Evolutionary conservation across 2,113 vertebrate genomes (phyloP).

Genomic region (Lynx canadensis): DNA sequence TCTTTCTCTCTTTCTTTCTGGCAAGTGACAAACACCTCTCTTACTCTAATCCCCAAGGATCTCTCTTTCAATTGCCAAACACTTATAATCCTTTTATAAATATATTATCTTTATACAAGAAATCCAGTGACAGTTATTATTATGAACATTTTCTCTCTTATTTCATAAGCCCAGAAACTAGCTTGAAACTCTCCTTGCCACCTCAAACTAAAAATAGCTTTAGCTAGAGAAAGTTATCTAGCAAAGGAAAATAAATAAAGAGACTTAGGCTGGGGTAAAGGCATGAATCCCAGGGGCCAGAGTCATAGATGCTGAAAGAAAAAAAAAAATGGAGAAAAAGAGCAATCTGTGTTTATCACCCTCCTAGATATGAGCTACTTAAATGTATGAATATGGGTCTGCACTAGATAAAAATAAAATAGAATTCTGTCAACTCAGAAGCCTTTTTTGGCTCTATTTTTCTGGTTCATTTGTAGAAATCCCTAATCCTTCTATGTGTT

Average conservation of each 20-base stretch:
- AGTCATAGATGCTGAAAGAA: background rate
- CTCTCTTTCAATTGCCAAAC: background rate
- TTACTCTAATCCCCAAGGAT: background rate
- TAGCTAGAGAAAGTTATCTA: background rate
- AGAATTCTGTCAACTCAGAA: background rate
- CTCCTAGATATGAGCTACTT: background rate
- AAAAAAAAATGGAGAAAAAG: background rate
- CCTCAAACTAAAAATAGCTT: background rate
- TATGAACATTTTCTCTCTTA: background rate
- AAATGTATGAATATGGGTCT: background rate
- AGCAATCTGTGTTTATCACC: background rate
- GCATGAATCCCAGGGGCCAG: background rate
- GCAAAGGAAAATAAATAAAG: constrained; percentile 5
- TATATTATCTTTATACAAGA: background rate
- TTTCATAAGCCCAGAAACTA: background rate
- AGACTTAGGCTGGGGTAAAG: background rate
- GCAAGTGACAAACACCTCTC: background rate
- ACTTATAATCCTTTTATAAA: background rate
- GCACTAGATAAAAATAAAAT: background rate
- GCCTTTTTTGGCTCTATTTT: background rate
- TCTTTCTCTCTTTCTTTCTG: background rate
- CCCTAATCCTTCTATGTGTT: background rate
- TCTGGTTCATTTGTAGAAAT: background rate
- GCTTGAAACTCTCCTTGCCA: background rate
- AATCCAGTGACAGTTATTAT: background rate